Percentiles rank a stretch among this genome's conserved stretches.
Evolutionary conservation across 2,888 invertebrate species (phyloP).

Genomic region (Exephanes ischioxanthus): DNA sequence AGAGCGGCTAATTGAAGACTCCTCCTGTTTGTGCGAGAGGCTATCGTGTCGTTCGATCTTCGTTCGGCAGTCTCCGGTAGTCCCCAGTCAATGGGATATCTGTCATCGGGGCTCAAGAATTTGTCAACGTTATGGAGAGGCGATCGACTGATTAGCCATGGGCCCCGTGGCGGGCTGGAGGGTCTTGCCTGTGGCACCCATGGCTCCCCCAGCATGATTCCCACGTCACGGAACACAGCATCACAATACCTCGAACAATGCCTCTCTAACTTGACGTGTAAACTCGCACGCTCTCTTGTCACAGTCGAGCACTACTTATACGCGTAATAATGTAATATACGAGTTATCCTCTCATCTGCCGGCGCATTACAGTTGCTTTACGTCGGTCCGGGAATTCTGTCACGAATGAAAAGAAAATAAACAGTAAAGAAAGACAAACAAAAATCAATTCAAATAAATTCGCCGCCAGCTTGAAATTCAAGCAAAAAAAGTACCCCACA

Average conservation of each 20-base stretch:
- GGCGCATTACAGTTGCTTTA: conserved; percentile 1
- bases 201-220: conserved; percentile 76
- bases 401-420: neutral
- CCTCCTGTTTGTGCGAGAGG: conserved; percentile 38
- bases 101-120: conserved; percentile 81
- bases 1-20: conserved; percentile 62
- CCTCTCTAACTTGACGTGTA: conserved; percentile 57
- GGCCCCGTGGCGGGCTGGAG: conserved; percentile 71
- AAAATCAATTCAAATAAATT: neutral
- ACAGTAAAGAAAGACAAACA: conserved; percentile 17
- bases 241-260: conserved; percentile 67
- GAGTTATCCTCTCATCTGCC: conserved; percentile 48
- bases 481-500: neutral
- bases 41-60: conserved; percentile 62
- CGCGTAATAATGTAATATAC: conserved; percentile 60
- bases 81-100: conserved; percentile 77
- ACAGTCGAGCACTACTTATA: conserved; percentile 51
- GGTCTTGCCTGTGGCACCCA: conserved; percentile 38
- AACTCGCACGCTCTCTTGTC: conserved; percentile 58
- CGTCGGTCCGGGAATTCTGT: neutral
- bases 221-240: conserved; percentile 79
- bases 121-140: conserved; percentile 81
- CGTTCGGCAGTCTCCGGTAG: conserved; percentile 25
- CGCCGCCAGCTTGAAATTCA: neutral
- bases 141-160: conserved; percentile 81